Conservation (phyloP, 1,140 invertebrate genomes). For the Aphis gossypii region DNA sequence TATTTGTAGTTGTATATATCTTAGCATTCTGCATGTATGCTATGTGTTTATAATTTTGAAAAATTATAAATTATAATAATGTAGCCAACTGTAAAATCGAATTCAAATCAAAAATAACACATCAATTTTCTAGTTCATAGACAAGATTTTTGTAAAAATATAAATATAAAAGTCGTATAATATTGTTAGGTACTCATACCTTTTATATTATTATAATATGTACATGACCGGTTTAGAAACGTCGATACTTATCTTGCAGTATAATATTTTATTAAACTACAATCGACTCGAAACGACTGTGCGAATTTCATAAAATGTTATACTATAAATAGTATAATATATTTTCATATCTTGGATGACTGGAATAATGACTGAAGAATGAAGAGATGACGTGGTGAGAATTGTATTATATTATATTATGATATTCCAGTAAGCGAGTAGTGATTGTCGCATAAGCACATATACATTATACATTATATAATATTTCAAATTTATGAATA, state of each 20-base stretch:
- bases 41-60: background rate
- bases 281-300: background rate
- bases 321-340: background rate
- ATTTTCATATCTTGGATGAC: background rate
- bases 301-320: background rate
- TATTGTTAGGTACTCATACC: background rate
- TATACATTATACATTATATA: too few species aligned
- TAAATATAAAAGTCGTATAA: background rate
- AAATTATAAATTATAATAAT: background rate
- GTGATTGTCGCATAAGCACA: background rate
- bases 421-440: background rate
- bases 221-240: background rate
- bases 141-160: background rate
- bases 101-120: background rate
- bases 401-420: background rate
- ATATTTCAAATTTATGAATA: background rate
- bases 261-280: background rate
- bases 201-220: background rate
- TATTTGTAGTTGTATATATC: background rate
- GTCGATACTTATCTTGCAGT: background rate
- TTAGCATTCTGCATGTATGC: background rate
- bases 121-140: background rate
- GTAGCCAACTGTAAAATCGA: background rate
- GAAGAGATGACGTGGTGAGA: background rate
- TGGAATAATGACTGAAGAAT: background rate